phyloP scores from a whole-genome alignment of 2,888 invertebrate species.

The Eretmocerus hayati region DNA sequence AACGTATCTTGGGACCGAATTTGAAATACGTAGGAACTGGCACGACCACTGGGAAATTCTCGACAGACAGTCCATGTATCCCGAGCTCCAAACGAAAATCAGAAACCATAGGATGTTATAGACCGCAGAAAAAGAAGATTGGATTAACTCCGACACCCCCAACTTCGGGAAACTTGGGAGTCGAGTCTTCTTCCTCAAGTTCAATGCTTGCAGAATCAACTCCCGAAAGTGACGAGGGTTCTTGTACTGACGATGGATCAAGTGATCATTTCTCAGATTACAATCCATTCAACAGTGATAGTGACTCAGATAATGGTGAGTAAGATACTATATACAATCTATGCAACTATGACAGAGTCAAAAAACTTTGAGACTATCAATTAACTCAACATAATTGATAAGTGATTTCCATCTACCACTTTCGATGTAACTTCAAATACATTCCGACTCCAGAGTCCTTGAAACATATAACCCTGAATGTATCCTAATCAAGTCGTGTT shows the following conservation, averaged over 20 bases:
- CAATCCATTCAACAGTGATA: slow-evolving; percentile 85
- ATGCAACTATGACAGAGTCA: no score
- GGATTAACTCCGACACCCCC: slow-evolving; percentile 52
- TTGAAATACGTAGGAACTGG: slow-evolving; percentile 37
- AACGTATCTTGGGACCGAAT: slow-evolving; percentile 59
- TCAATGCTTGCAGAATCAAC: slow-evolving; percentile 47
- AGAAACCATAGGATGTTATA: no score
- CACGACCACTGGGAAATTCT: slow-evolving; percentile 27
- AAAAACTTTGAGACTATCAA: no score
- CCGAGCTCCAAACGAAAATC: slow-evolving; percentile 52
- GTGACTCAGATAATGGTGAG: slow-evolving; percentile 71
- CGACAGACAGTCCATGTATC: slow-evolving; percentile 39
- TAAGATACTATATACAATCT: no score
- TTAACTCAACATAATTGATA: no score
- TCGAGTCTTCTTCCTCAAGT: neutral
- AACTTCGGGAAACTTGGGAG: slow-evolving; percentile 44
- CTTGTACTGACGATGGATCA: slow-evolving; percentile 47
- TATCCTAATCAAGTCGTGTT: no score
- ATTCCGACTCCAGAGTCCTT: no score
- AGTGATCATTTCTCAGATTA: slow-evolving; percentile 73
- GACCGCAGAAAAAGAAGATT: slow-evolving; percentile 53
- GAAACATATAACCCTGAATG: no score
- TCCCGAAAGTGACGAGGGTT: slow-evolving; percentile 43
- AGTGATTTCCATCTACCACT: no score
- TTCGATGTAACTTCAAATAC: no score